Percentiles rank a stretch among this genome's conserved stretches.
Evolutionary conservation across 2,113 vertebrate species (phyloP).

Genomic region (Crypturellus undulatus): DNA sequence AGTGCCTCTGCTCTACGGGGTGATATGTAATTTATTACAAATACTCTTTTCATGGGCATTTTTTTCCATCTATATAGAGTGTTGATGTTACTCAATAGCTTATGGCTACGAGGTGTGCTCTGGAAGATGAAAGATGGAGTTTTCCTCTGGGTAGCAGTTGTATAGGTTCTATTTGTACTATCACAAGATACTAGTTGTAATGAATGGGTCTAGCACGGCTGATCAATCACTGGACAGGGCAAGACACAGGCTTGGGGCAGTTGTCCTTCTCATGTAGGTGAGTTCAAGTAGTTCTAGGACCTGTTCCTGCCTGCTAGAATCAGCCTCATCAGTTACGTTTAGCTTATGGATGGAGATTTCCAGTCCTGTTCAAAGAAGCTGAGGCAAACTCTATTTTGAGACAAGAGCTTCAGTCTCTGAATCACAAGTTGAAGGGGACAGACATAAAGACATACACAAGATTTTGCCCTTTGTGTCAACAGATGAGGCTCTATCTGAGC

Average conservation of each 20-base stretch:
- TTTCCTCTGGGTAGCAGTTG: neutral
- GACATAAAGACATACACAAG: neutral
- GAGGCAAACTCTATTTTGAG: neutral
- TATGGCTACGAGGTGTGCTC: neutral
- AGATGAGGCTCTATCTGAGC: neutral
- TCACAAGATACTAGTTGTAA: neutral
- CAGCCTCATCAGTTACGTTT: neutral
- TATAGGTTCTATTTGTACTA: neutral
- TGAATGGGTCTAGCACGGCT: neutral
- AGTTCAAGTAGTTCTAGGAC: neutral
- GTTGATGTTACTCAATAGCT: constrained; percentile 21
- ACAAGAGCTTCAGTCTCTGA: neutral
- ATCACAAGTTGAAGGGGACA: neutral
- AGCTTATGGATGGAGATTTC: neutral
- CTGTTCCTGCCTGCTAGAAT: neutral
- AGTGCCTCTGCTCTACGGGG: neutral
- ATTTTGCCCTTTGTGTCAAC: neutral
- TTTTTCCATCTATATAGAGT: neutral
- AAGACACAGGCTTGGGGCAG: neutral
- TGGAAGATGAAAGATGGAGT: constrained; percentile 7
- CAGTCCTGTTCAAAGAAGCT: neutral
- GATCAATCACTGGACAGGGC: neutral
- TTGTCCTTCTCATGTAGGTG: neutral
- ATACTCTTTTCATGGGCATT: neutral
- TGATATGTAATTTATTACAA: neutral